Base-by-base conservation (phyloP, 2,113 vertebrate genomes). In the Oplegnathus fasciatus region DNA sequence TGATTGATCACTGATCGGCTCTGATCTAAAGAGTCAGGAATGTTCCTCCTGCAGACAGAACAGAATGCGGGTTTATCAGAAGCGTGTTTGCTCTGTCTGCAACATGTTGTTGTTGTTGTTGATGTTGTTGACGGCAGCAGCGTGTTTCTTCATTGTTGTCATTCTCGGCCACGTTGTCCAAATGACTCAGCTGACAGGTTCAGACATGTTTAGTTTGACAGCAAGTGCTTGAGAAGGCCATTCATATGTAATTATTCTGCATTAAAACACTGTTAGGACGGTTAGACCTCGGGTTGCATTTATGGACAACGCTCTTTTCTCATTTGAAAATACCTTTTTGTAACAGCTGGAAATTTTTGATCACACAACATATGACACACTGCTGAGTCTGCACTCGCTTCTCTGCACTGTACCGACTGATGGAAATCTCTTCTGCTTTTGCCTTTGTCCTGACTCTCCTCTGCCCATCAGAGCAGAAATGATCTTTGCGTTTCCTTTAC, bases 61-160 rank as follows among this genome's bases (percentile, higher is more conserved):
- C 3, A 60, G 78, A 87, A 64, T 75, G 78, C 32, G 50, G 26
- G 8, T 61, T 55, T 58, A 90, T 88, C 80, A 77, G 50, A 13
- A 24, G 48, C 22, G 0, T 90, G 87, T 86, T 86, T 78, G 22
- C 78, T 79, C 52, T 64, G 80, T 87, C 76, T 78, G 68, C 64
- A 60, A 30, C 65, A 18, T 58, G 84, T 58, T 32, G 15, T 9
- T 24, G 78, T 1, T 32, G 30, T n/a, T 62, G 58, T 6, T 64
- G 72, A 1, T 61, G 71, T 2, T 32, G 40, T 4, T 32, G 48
- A 32, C 22, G 0, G 14, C 10, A 1, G 17, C 42, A 3, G 69
- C 30, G 0, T 30, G 54, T 74, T 65, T 75, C 69, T 17, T 37
- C 22, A 15, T 61, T 54, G 61, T 50, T 73, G 70, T 82, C 57